These are phyloP conservation scores for Anoplolepis gracilipes DNA, from an alignment of 1,140 invertebrate genomes.

Conservation along the genomic window DNA sequence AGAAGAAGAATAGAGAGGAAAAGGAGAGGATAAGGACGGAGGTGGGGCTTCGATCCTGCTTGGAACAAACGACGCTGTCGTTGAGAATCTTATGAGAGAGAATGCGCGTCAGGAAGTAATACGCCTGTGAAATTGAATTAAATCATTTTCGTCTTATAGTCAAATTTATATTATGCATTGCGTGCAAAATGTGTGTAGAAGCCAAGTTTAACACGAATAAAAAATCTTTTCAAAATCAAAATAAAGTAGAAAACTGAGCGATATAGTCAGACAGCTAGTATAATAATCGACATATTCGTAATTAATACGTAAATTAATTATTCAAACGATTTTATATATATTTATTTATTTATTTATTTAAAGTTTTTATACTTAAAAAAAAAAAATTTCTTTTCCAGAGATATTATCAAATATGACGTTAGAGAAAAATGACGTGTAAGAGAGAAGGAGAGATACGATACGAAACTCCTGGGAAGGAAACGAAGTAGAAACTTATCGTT, in stretches of 20 bases:
- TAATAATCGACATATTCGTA: not conserved
- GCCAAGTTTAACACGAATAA: not conserved
- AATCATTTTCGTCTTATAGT: constrained; percentile 19
- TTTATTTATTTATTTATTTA: not conserved
- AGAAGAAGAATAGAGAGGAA: constrained; percentile 53
- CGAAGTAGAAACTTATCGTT: constrained; percentile 29
- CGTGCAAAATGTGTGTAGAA: not conserved
- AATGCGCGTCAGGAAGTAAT: constrained; percentile 41
- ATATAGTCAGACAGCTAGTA: not conserved
- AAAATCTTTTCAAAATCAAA: not conserved
- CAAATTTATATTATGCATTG: constrained; percentile 25
- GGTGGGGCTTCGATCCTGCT: constrained; percentile 41
- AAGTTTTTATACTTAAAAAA: no score
- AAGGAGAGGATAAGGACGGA: constrained; percentile 34
- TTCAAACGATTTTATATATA: constrained; percentile 11
- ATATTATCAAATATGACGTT: not conserved
- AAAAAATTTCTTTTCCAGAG: no score
- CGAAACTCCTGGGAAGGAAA: not conserved
- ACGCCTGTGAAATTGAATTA: constrained; percentile 51
- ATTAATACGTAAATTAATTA: not conserved
- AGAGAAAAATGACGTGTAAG: not conserved
- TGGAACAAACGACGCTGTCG: constrained; percentile 58
- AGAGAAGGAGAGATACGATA: not conserved
- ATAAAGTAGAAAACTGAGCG: not conserved
- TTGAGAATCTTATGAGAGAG: constrained; percentile 39